Evolutionary conservation across 1,140 invertebrate genomes (phyloP), one percentile per base, ranked within the genome.

Genomic region (Zaprionus tsacasi): DNA sequence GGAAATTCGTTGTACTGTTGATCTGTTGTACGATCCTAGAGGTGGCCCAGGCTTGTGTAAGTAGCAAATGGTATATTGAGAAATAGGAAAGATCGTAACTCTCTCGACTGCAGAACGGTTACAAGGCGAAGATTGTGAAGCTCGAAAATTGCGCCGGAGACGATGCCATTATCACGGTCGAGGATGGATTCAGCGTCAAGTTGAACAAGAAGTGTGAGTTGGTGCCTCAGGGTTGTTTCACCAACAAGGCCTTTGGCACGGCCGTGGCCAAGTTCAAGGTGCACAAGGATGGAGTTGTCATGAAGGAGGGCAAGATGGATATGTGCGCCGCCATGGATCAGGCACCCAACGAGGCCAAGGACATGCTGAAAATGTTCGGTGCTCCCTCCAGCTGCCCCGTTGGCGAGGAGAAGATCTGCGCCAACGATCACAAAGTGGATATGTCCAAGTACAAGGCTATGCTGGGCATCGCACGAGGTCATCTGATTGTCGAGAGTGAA

Each of bases 161-260:
- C 0, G 79, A 89, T 59, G 79, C 77, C 27, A 64, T 92, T 8
- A 82, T 92, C 21, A 79, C 70, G 12, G 52, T 92, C 11, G 86
- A 85, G 17, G 57, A 73, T 0, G 79, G 79, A 45, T 91, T 92
- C 57, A 70, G 52, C 8, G 60, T 92, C 2, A 91, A 91, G 70
- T 61, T 92, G 21, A 92, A 91, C 59, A 92, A 92, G 21, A 91
- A 92, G 45, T 92, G 92, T 56, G 91, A 92, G 38, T 59, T 92
- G 35, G 75, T 92, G 6, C 91, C 92, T 2, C 69, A 63, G 12
- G 91, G 91, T 13, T 92, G 91, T 55, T 76, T 92, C 3, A 58
- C 0, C 0, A 92, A 92, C 57, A 92, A 92, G 54, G 70, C 91
- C 8, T 92, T 92, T 12, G 36, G 8, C 15, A 92, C 89, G 10